phyloP scores from a whole-genome alignment of 2,888 invertebrate species.

The Luffia ferchaultella region DNA sequence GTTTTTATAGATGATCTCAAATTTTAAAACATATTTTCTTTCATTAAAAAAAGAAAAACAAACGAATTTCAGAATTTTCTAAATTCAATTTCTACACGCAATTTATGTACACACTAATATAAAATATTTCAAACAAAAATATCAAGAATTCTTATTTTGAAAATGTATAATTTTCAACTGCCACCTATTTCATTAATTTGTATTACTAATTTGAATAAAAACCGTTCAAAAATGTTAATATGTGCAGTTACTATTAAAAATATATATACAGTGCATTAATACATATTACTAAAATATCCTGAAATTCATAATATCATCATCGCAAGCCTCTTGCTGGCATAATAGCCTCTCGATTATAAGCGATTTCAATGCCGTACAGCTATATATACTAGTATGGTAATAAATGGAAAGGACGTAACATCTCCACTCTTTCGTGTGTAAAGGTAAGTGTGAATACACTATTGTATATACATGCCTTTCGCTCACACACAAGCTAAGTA shows the following conservation, averaged over 20 bases:
- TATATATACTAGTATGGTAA: constrained; percentile 52
- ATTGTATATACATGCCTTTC: constrained; percentile 48
- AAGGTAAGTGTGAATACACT: constrained; percentile 23
- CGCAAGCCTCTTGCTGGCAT: constrained; percentile 13
- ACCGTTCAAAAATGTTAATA: neutral
- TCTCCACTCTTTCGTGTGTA: constrained; percentile 35
- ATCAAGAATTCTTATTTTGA: too few species aligned
- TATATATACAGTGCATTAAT: neutral
- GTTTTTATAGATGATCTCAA: too few species aligned
- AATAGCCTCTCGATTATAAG: constrained; percentile 41
- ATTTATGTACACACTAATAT: too few species aligned
- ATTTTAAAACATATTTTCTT: too few species aligned
- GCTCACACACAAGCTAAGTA: constrained; percentile 32
- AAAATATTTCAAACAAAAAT: too few species aligned
- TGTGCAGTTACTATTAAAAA: neutral
- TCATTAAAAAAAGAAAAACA: too few species aligned
- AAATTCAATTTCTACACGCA: too few species aligned
- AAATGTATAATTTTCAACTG: too few species aligned
- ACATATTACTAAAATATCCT: too few species aligned
- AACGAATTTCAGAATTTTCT: too few species aligned
- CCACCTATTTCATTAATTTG: too few species aligned
- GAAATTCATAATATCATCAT: constrained; percentile 27
- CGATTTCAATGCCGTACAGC: constrained; percentile 23
- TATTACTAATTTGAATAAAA: too few species aligned
- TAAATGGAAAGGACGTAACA: constrained; percentile 35